Percentiles rank a stretch among this genome's conserved stretches.
phyloP scores from a whole-genome alignment of 2,888 invertebrate species.

The Apamea monoglypha region DNA sequence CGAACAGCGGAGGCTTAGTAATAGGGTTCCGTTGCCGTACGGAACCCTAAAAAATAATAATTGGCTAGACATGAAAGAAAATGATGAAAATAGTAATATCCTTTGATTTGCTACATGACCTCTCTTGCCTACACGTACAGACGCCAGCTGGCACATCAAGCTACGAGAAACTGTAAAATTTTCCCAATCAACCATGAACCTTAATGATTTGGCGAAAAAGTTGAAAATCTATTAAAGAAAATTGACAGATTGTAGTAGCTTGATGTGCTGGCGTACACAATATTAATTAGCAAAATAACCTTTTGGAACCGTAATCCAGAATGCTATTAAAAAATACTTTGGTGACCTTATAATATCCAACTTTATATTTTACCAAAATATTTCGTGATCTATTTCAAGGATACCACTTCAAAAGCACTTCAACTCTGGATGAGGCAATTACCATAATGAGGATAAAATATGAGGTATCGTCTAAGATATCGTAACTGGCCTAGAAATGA shows the following conservation, averaged over 20 bases:
- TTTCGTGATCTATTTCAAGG: slow-evolving; percentile 17
- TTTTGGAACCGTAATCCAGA: neutral
- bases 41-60: no score
- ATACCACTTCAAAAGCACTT: slow-evolving; percentile 23
- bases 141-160: no score
- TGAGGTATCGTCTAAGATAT: slow-evolving; percentile 23
- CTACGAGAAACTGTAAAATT: no score
- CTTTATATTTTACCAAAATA: slow-evolving; percentile 18
- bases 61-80: neutral
- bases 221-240: no score
- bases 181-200: no score
- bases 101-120: neutral
- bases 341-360: neutral
- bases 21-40: no score
- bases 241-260: no score
- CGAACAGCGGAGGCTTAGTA: no score
- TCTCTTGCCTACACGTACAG: neutral
- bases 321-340: neutral
- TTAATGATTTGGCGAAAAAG: no score
- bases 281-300: neutral
- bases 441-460: slow-evolving; percentile 50
- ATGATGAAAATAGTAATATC: neutral
- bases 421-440: slow-evolving; percentile 34
- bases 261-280: no score
- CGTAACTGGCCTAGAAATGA: slow-evolving; percentile 4